Base-by-base conservation (phyloP, 2,797 vertebrate species). In the Melanotaenia maccullochi region DNA sequence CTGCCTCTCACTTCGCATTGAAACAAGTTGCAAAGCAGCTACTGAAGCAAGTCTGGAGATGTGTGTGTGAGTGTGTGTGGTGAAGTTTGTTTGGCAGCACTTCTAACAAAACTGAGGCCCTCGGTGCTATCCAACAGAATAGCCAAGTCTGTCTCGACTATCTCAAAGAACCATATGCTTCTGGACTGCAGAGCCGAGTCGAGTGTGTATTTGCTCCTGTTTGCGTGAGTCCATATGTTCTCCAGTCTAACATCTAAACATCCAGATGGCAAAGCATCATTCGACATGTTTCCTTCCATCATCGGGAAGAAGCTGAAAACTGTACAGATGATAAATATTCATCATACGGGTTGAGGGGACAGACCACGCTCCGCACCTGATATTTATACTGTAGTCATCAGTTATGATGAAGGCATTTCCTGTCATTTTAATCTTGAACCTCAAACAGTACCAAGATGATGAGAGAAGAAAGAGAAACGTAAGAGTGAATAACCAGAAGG, bases 111-210 rank as follows among this genome's bases (percentile, higher is more conserved):
- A 79, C 65, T 4, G 74, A 87, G 86, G 86, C 86, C 88, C 84
- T 87, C 65, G 58, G 85, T 89, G 84, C 67, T 60, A 36, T 85
- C 64, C 85, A 75, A 57, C 84, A 87, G 85, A 89, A 89, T 52
- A 72, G 84, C 69, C 79, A 82, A 72, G 86, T 80, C 89, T 83
- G 84, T 85, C 80, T 85, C 71, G 61, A 75, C 87, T 91, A 92
- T 92, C 91, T 89, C 90, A 85, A 88, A 92, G 79, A 89, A 73
- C 89, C 90, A 91, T 90, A 92, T 91, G 91, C 81, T 84, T 81
- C 60, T 75, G 75, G 59, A 84, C 75, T 65, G 75, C 60, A 60
- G 69, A 49, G 65, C 55, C 16, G 51, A 60, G 60, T 59, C 40
- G 28, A 58, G 68, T 67, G 61, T 58, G 38, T 56, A 49, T 28